Base-by-base conservation (phyloP, 2,888 invertebrate genomes). In the Amphimallon solstitiale region DNA sequence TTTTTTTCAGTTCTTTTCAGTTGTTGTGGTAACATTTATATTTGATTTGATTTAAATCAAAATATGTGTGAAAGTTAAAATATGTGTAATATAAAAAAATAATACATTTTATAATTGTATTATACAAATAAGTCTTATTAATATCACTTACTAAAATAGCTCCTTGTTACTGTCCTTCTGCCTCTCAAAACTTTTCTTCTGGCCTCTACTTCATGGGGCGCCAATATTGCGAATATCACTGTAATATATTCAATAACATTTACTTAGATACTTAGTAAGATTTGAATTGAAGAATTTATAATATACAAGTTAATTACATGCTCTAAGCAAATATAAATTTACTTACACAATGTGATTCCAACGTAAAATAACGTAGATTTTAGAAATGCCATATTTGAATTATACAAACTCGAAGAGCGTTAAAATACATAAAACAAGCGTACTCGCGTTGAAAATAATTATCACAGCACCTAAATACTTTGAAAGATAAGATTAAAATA, bases 181-280 rank as follows among this genome's bases (percentile, higher is more conserved):
- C 67, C 67, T 9, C 67, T 56, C 35, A 67, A 60, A 12, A 67
- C 67, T 60, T 63, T 67, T 19, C 67, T 67, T 23, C 67, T 67
- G 17, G 63, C 67, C 51, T 67, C 67, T 2, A 59, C 67, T 38
- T 63, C 63, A 7, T 67, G 63, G 3, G 67, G 67, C 17, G 46
- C 19, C 51, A 67, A 59, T 19, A 67, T 59, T 10, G 67, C 67
- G 37, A 67, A 37, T n/a, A 67, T 17, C 49, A 67, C 67, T 67
- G 17, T 10, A 37, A 61, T 7, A 7, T 19, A 38, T n/a, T 14
- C 7, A 10, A 15, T 3, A 17, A 15, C 2, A 9, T 3, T 7
- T 43, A 1, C 10, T 43, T 17, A 43, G 4, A 0, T 15, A 14
- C 43, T 1, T 1, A 37, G 10, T 37, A n/a, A 37, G 9, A n/a